Base-by-base conservation (phyloP, 1,140 invertebrate genomes). In the Plutomurus gul region DNA sequence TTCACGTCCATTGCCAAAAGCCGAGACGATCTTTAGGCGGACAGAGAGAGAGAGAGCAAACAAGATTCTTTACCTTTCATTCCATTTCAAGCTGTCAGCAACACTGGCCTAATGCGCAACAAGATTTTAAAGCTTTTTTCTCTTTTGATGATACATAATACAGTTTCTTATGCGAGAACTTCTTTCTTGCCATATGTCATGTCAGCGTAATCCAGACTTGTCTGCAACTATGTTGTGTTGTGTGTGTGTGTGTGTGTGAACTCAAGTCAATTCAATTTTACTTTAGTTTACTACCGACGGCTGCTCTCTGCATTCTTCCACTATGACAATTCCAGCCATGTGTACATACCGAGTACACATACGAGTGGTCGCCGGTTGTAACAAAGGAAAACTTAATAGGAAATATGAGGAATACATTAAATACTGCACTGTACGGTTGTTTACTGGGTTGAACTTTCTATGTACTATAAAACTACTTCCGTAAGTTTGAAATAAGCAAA, bases 41-140 rank as follows among this genome's bases (percentile, higher is more conserved):
- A 43, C 39, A n/a, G 20, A 49, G 1, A 16, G 13, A 65, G 27
- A 65, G n/a, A 65, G 27, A 65, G 25, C 56, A 65, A 65, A 65
- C 56, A 27, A 65, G 56, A 33, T 18, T 65, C 56, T 65, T 65
- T 65, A 65, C 27, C 56, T 65, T 65, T 33, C 30, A 33, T 60
- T 60, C 33, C 51, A 60, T 65, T 65, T 65, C 25, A 27, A 65
- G 6, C 56, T 65, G 56, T 65, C 56, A 65, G 56, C 27, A 65
- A 65, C 56, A 65, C 56, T 30, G 36, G 27, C 11, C 27, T 5
- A 65, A 65, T 33, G 56, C 36, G 27, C 56, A 6, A 13, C 51
- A 56, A 56, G 22, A 56, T 30, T 65, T 65, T 65, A 16, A 65
- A 65, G 2, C 47, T 10, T 51, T 51, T 51, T 51, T 10, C 18